Percentiles rank a stretch among this genome's conserved stretches.
Conservation (phyloP, 2,113 vertebrate genomes). For the Tragelaphus imberbis region DNA sequence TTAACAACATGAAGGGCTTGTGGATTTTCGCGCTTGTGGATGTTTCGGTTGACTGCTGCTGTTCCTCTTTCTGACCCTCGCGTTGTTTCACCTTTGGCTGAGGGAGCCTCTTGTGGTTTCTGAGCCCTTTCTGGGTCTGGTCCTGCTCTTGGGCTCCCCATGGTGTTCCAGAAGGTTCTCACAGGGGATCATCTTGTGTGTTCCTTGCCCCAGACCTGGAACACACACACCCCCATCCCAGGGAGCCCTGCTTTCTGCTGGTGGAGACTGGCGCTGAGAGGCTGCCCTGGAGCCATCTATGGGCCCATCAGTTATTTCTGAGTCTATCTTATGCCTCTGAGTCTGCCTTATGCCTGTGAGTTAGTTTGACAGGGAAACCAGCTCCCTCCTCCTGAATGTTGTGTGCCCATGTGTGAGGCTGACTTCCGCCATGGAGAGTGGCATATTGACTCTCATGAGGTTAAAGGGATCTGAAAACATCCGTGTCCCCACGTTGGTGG, state of each 20-base stretch:
- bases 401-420: neutral
- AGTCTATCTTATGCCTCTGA: neutral
- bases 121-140: neutral
- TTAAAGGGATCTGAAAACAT: neutral
- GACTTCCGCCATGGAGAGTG: neutral
- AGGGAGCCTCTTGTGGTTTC: neutral
- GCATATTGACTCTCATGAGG: neutral
- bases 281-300: neutral
- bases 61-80: neutral
- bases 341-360: neutral
- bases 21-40: neutral
- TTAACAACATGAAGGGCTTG: neutral
- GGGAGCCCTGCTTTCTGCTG: neutral
- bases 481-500: neutral
- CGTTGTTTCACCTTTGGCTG: neutral
- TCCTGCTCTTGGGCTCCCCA: neutral
- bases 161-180: neutral
- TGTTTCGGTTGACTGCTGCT: neutral
- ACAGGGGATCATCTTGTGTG: neutral
- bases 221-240: rapidly evolving
- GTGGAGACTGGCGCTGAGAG: neutral
- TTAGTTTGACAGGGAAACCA: neutral
- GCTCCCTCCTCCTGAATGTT: neutral
- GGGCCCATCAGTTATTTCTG: neutral
- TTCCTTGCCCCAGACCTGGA: neutral